Percentiles rank a stretch among this genome's conserved stretches.
Conservation (phyloP, 2,113 vertebrate genomes). For the Cynocephalus volans region DNA sequence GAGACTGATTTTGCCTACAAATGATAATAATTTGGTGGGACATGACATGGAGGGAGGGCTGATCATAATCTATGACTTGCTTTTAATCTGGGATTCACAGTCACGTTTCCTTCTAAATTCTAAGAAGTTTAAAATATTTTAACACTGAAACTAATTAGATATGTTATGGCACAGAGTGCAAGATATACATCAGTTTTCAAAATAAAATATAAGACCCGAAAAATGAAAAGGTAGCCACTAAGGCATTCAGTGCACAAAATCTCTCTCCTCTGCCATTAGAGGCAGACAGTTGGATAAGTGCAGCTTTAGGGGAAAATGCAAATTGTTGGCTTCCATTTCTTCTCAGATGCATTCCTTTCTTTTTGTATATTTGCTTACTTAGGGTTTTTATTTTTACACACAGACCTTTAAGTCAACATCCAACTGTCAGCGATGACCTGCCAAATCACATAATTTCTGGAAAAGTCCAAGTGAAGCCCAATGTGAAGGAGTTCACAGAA, state of each 20-base stretch:
- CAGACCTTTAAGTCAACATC: conserved; percentile 84
- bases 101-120: neutral
- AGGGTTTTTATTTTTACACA: conserved; percentile 21
- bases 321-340: neutral
- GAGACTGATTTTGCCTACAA: neutral
- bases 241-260: neutral
- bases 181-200: neutral
- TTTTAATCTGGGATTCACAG: neutral
- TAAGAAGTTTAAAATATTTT: neutral
- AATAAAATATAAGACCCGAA: neutral
- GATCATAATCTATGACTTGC: neutral
- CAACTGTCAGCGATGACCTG: conserved; percentile 90
- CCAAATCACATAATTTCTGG: conserved; percentile 90
- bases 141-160: neutral
- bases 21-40: neutral
- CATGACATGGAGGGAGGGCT: neutral
- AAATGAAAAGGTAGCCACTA: neutral
- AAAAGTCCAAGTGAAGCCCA: conserved; percentile 88
- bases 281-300: neutral
- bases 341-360: neutral
- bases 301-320: neutral
- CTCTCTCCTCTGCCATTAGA: neutral
- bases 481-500: conserved; percentile 88
- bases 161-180: neutral
- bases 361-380: neutral